A percentile compares a stretch with the other conserved stretches of the same genome.
Conservation (phyloP, 2,888 invertebrate genomes). For the Ecliptopera silaceata region DNA sequence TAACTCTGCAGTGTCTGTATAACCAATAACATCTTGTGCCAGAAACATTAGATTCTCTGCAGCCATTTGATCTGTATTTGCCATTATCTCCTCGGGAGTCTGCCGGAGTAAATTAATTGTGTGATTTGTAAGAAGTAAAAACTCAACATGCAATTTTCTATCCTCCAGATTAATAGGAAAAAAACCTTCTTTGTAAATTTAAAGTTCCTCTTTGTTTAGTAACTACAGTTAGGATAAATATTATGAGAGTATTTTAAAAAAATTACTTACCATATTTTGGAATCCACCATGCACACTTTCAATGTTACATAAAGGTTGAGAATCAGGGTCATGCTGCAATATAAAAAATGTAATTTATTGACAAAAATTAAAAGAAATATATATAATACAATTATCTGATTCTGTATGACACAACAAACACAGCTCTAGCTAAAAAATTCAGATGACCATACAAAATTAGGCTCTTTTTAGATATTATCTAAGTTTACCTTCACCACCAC, state of each 20-base stretch:
- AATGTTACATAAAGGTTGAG: conserved; percentile 64
- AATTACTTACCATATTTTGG: conserved; percentile 59
- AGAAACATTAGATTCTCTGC: conserved; percentile 85
- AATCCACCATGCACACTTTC: conserved; percentile 60
- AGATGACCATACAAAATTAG: too few relatives aligned
- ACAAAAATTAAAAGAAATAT: too few relatives aligned
- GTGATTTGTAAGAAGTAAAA: neutral
- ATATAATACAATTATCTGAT: too few relatives aligned
- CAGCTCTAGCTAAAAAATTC: too few relatives aligned
- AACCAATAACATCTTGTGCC: conserved; percentile 81
- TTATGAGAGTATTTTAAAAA: too few relatives aligned
- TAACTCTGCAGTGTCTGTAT: conserved; percentile 65
- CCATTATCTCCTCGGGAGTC: conserved; percentile 69
- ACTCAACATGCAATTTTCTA: too few relatives aligned
- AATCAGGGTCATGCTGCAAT: conserved; percentile 59
- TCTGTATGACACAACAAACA: too few relatives aligned
- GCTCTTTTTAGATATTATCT: neutral
- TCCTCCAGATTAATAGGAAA: too few relatives aligned
- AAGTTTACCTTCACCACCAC: conserved; percentile 66
- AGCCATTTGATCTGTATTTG: conserved; percentile 83
- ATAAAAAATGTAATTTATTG: conserved; percentile 20
- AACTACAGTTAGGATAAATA: too few relatives aligned
- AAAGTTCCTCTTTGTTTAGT: too few relatives aligned
- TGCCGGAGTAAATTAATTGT: conserved; percentile 10
- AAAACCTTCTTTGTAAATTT: too few relatives aligned